Conservation (phyloP, 1,140 invertebrate species). For the Drepana arcuata region DNA sequence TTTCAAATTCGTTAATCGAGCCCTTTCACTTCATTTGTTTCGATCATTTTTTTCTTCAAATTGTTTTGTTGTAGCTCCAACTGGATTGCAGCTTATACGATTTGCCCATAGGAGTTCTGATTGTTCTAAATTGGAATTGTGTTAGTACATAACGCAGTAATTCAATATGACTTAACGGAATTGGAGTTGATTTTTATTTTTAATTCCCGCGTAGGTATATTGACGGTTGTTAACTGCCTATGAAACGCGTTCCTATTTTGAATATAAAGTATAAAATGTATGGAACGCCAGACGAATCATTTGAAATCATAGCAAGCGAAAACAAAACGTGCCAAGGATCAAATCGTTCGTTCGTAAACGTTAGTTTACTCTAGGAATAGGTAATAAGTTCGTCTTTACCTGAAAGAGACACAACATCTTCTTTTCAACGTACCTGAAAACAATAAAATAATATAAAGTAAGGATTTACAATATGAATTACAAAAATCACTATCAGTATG, state of each 20-base stretch:
- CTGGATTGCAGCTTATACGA: slow-evolving; percentile 36
- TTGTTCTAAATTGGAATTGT: slow-evolving; percentile 54
- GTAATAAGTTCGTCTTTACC: too few relatives aligned
- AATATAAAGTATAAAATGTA: too few relatives aligned
- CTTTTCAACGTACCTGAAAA: slow-evolving; percentile 54
- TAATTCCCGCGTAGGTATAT: too few relatives aligned
- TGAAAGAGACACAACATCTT: slow-evolving; percentile 36
- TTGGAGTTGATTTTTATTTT: slow-evolving; percentile 10
- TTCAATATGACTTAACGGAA: slow-evolving; percentile 68
- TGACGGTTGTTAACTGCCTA: too few relatives aligned
- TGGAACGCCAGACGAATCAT: too few relatives aligned
- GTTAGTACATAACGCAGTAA: slow-evolving; percentile 37
- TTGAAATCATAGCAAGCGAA: too few relatives aligned
- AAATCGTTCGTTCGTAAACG: too few relatives aligned
- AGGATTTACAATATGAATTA: too few relatives aligned
- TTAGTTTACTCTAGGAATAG: too few relatives aligned
- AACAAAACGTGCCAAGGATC: too few relatives aligned
- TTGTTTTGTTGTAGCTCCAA: slow-evolving; percentile 21
- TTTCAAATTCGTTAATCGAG: slow-evolving; percentile 54
- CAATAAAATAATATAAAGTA: slow-evolving; percentile 17
- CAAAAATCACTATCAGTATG: slow-evolving; percentile 13
- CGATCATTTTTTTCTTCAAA: slow-evolving; percentile 28
- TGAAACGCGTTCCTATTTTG: slow-evolving; percentile 12
- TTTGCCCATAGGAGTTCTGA: slow-evolving; percentile 23
- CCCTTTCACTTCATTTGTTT: slow-evolving; percentile 59